These are phyloP conservation scores for Melanotaenia pygmaea DNA, from an alignment of 2,797 vertebrate genomes.

Conservation along the genomic window DNA sequence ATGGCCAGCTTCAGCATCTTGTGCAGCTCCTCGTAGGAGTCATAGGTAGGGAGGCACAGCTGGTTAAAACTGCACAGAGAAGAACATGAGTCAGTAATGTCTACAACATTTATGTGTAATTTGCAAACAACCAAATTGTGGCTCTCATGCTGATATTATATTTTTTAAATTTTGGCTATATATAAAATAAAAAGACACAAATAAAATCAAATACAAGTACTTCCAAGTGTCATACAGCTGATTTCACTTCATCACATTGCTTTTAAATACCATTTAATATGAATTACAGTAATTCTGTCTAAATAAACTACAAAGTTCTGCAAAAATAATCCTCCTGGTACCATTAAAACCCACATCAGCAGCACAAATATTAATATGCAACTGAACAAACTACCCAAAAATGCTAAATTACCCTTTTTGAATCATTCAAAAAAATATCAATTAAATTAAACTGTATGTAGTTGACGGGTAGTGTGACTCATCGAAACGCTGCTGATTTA, in stretches of 20 bases:
- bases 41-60: conserved; percentile 99
- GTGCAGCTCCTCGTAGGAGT: conserved; percentile 99
- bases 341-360: background rate
- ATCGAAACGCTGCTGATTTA: background rate
- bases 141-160: background rate
- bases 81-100: background rate
- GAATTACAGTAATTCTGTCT: background rate
- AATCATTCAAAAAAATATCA: background rate
- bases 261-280: conserved; percentile 16
- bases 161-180: conserved; percentile 1
- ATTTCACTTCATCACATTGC: conserved; percentile 6
- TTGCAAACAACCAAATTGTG: background rate
- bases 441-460: background rate
- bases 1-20: conserved; percentile 99
- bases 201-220: background rate
- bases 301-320: conserved; percentile 6
- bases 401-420: background rate
- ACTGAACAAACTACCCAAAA: background rate
- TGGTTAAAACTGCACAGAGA: conserved; percentile 93
- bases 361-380: background rate
- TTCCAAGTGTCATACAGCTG: background rate
- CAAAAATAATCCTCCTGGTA: background rate
- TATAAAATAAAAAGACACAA: background rate
- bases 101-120: background rate
- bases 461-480: background rate